These are phyloP conservation scores for Neomorphus geoffroyi DNA, from an alignment of 2,797 vertebrate genomes.

Conservation along the genomic window DNA sequence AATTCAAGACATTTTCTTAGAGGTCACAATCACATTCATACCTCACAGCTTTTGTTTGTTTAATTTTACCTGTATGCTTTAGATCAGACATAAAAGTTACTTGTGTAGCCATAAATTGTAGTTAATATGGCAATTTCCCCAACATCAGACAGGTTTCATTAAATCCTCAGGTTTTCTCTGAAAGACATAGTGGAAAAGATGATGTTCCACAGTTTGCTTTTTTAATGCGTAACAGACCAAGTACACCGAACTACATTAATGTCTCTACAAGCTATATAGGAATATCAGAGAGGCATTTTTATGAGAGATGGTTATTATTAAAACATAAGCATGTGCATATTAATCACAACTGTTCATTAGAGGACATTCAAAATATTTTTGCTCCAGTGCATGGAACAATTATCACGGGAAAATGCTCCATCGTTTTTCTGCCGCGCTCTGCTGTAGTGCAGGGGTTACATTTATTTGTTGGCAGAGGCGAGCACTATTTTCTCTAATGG, in stretches of 20 bases:
- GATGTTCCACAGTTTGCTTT: background rate
- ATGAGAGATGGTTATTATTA: background rate
- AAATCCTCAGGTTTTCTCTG: background rate
- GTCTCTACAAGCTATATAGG: background rate
- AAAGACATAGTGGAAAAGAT: background rate
- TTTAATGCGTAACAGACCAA: background rate
- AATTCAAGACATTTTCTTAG: background rate
- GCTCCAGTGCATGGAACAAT: background rate
- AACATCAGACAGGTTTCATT: background rate
- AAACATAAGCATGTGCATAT: background rate
- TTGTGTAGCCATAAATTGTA: background rate
- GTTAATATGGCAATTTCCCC: background rate
- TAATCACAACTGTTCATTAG: slow-evolving; percentile 10
- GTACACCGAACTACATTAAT: background rate
- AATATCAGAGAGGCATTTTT: background rate
- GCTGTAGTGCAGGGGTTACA: background rate
- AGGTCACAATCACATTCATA: background rate
- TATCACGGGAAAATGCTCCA: background rate
- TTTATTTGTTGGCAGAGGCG: background rate
- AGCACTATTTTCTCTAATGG: background rate
- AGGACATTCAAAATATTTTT: background rate
- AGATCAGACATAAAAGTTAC: background rate
- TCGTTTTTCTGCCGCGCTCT: background rate
- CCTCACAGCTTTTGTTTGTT: background rate
- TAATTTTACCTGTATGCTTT: background rate